Conservation (phyloP, 1,140 invertebrate genomes). For the Calephelis virginiensis region DNA sequence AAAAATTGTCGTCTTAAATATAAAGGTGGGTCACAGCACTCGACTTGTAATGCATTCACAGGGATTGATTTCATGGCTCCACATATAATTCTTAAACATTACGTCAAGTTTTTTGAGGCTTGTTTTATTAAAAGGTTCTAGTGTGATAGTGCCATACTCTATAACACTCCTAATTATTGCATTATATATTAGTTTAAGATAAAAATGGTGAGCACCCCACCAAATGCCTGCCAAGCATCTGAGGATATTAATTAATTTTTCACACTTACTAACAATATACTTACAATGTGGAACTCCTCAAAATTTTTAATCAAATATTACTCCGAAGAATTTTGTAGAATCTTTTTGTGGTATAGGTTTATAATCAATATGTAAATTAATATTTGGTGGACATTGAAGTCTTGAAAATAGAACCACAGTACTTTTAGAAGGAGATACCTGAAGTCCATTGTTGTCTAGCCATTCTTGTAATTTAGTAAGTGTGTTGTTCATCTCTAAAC, state of each 20-base stretch:
- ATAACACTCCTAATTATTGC: too few species aligned
- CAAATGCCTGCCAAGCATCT: not conserved
- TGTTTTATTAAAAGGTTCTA: not conserved
- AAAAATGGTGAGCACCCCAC: constrained; percentile 7
- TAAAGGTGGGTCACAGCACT: not conserved
- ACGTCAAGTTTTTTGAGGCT: not conserved
- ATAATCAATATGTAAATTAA: too few species aligned
- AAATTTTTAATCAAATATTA: too few species aligned
- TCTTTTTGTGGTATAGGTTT: too few species aligned
- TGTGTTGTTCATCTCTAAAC: not conserved
- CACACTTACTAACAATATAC: too few species aligned
- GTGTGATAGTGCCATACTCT: not conserved
- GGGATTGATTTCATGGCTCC: not conserved
- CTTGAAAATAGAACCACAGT: not conserved
- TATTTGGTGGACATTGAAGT: too few species aligned
- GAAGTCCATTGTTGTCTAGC: not conserved
- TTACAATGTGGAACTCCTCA: too few species aligned
- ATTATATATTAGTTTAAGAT: constrained; percentile 1
- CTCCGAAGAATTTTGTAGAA: not conserved
- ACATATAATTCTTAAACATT: not conserved
- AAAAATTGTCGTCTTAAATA: not conserved
- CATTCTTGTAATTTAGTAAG: not conserved
- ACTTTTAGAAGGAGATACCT: not conserved
- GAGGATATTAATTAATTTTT: not conserved
- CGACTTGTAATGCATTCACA: not conserved